These are phyloP conservation scores for Erethizon dorsatum DNA, from an alignment of 2,797 vertebrate genomes.

Conservation along the genomic window DNA sequence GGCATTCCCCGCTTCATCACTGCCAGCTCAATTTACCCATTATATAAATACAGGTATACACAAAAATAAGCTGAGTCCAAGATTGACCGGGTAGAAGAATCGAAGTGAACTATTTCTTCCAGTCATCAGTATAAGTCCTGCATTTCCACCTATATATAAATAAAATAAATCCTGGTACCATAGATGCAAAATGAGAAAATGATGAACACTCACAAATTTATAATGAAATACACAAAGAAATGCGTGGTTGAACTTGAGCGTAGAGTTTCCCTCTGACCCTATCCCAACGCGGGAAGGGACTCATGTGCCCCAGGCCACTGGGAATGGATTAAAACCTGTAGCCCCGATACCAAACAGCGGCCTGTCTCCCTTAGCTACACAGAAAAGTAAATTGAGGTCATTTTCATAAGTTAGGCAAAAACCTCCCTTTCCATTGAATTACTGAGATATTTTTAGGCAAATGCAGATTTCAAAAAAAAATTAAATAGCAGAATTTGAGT, in stretches of 20 bases:
- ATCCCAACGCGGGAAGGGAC: not conserved
- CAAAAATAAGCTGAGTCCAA: conserved; percentile 67
- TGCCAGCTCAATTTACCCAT: conserved; percentile 67
- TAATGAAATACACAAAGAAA: not conserved
- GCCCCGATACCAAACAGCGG: not conserved
- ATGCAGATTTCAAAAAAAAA: conserved; percentile 73
- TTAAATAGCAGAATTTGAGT: conserved; percentile 78
- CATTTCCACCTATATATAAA: not conserved
- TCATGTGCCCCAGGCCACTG: rapidly evolving
- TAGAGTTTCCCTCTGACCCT: not conserved
- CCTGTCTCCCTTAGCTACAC: not conserved
- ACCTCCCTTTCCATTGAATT: conserved; percentile 65
- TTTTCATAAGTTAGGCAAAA: conserved; percentile 77
- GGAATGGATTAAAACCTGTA: not conserved
- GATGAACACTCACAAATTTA: not conserved
- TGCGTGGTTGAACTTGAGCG: not conserved
- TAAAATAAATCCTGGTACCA: not conserved
- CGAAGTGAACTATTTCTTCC: conserved; percentile 78
- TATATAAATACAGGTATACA: conserved; percentile 68
- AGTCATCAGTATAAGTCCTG: conserved; percentile 63
- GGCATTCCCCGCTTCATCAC: not conserved
- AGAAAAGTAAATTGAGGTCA: conserved; percentile 72
- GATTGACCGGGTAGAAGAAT: conserved; percentile 56
- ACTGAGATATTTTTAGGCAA: conserved; percentile 82
- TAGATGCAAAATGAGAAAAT: not conserved